Base-by-base conservation (phyloP, 2,113 vertebrate genomes). In the Apaloderma vittatum region DNA sequence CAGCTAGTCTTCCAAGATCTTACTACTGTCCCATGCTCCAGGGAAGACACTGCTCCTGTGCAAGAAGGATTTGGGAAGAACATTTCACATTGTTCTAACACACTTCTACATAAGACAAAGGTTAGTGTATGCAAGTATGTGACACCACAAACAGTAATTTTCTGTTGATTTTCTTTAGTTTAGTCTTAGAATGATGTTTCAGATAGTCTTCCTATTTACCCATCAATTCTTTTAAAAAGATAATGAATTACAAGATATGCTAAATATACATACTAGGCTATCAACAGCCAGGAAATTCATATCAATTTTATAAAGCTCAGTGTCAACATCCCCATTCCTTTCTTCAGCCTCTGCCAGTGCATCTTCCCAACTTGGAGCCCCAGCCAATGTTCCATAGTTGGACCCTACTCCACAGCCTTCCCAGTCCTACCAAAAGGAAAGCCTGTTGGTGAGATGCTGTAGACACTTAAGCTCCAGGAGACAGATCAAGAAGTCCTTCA, bases 81-180 rank as follows among this genome's bases (percentile, higher is more conserved):
- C 8, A 37, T 5, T 34, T 46, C 8, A 19, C 24, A 18, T 36
- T 72, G 36, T 29, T 91, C 18, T 87, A 57, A 78, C 12, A 32
- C 10, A 57, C 6, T 54, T 5, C 13, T 19, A 7, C 8, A 4
- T 27, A 46, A 72, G 23, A 62, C 23, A 76, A 40, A 83, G 6
- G 13, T 63, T 73, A 76, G 17, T 1, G 1, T 48, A 30, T 15
- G 0, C 9, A 57, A 57, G 7, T 0, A 1, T 26, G 12, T 21
- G 6, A 66, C 22, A 51, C 8, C 22, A 49, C 4, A 55, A 12
- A 22, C 12, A 32, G 29, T 4, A 37, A 11, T 24, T 63, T 81
- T 72, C 26, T 32, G 15, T 27, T 55, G 3, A 17, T 45, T 67
- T 63, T 52, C 21, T 81, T 92, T 37, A 14, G 3, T 51, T 71